phyloP scores from a whole-genome alignment of 2,113 vertebrate genomes.

The Prietella phreatophila region DNA sequence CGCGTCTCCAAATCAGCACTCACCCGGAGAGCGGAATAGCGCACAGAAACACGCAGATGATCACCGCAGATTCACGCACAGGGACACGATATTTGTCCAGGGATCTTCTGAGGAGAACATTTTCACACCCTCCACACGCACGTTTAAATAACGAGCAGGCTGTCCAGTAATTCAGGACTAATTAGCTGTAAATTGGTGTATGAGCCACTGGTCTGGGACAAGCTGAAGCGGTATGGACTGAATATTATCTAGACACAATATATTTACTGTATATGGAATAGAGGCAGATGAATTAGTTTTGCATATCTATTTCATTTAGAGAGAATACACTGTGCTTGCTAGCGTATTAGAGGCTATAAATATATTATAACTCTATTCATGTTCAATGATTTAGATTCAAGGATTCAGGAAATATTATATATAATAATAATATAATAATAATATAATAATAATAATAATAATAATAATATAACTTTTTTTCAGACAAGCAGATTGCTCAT shows the following conservation, averaged over 20 bases:
- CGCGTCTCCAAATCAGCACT: conserved; percentile 6
- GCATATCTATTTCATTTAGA: neutral
- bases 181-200: neutral
- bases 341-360: neutral
- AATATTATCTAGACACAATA: neutral
- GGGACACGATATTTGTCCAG: conserved; percentile 16
- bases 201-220: neutral
- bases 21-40: neutral
- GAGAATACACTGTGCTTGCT: neutral
- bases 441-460: neutral
- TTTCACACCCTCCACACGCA: neutral
- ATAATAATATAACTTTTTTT: neutral
- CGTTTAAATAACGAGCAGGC: neutral
- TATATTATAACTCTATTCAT: neutral
- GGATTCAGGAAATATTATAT: neutral
- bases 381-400: neutral
- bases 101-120: conserved; percentile 14
- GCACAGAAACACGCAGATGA: neutral
- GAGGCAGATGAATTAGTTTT: conserved; percentile 6
- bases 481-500: neutral
- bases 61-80: conserved; percentile 21
- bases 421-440: neutral
- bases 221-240: neutral
- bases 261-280: neutral
- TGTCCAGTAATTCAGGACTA: neutral